Evolutionary conservation across 2,888 invertebrate species (phyloP), one percentile per base, ranked within the genome.

Genomic region (Busseola fusca): DNA sequence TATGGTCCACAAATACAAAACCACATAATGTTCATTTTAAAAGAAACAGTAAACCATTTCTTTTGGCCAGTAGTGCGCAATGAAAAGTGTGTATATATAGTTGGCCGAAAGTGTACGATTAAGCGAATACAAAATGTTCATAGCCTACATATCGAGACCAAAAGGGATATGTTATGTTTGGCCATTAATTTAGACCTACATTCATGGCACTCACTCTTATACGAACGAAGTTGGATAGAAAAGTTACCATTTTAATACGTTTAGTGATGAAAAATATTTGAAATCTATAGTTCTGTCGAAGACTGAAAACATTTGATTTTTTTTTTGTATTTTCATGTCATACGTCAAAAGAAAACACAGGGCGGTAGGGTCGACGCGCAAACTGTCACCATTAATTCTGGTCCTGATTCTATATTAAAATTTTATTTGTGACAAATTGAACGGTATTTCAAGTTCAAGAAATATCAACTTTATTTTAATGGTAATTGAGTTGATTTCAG

Each of bases 71-170:
- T 52, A 69, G 79, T 77, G 78, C n/a, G 66, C 59, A 50, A 69
- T 81, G 81, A 59, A 70, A 54, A 56, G 69, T 78, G 72, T 75
- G 75, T 68, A 37, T 21, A 40, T 71, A 71, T 52, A 68, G 60
- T 72, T 72, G 82, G 77, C 82, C 80, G 40, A 63, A 56, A 72
- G 70, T 77, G 83, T 84, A 81, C 40, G 42, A 76, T 65, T 45
- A 80, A 84, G 77, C 71, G 67, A 76, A 80, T 84, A 83, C 60
- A 84, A 81, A 77, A 83, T 67, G 70, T 79, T 62, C 70, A 69
- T 80, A 74, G 68, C 73, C 72, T 78, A 74, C 57, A 62, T 58
- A 64, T 66, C 74, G 68, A 78, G 74, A 81, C 81, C 59, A 63
- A 74, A 40, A 25, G 64, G 52, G 85, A 84, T 85, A 84, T 84